These are phyloP conservation scores for Ariopsis seemanni DNA, from an alignment of 2,113 vertebrate species.

Conservation along the genomic window DNA sequence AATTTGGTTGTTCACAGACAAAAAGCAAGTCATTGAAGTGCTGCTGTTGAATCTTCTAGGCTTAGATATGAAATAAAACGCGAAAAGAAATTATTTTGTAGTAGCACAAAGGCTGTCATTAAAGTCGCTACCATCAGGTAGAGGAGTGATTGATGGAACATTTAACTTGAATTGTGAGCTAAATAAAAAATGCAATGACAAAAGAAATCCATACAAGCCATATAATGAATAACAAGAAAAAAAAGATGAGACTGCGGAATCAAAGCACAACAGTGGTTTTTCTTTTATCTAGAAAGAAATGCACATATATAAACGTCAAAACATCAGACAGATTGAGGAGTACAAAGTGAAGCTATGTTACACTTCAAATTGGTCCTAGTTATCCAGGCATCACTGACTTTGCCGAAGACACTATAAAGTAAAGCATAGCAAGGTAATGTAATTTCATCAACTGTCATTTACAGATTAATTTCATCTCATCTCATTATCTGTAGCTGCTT, in stretches of 20 bases:
- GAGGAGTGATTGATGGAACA: background rate
- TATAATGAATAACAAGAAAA: background rate
- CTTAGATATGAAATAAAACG: background rate
- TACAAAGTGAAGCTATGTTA: background rate
- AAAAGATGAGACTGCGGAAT: background rate
- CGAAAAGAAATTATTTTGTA: background rate
- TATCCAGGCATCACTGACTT: background rate
- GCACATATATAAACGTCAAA: background rate
- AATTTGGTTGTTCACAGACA: background rate
- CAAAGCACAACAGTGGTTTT: background rate
- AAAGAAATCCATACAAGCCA: background rate
- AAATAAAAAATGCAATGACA: background rate
- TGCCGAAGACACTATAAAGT: background rate
- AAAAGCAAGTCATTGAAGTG: background rate
- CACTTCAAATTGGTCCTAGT: background rate
- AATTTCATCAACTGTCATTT: background rate
- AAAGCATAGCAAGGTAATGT: background rate
- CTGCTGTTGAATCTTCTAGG: background rate
- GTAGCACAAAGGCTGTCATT: background rate
- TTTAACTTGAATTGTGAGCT: conserved; percentile 21
- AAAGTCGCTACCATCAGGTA: background rate
- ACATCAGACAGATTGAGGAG: background rate
- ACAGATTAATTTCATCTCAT: background rate
- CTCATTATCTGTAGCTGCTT: too few species aligned
- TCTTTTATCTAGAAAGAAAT: background rate